phyloP scores from a whole-genome alignment of 2,113 vertebrate genomes.

The Urocynchramus pylzowi region DNA sequence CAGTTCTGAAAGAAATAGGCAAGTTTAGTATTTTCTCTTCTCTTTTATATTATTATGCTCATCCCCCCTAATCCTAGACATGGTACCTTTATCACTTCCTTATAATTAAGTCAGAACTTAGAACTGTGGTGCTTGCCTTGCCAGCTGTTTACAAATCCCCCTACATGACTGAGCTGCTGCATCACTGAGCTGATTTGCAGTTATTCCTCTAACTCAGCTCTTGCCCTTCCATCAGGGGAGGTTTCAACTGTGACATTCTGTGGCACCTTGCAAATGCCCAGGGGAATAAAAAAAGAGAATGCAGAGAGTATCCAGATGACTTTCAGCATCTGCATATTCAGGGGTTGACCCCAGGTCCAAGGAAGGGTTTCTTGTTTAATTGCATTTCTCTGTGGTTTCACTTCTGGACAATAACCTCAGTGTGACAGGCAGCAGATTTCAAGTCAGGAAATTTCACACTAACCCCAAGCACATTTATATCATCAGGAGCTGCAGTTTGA shows the following conservation, averaged over 20 bases:
- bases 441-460: not conserved
- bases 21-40: not conserved
- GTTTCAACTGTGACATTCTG: not conserved
- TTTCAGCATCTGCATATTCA: not conserved
- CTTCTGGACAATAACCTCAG: not conserved
- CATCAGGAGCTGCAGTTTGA: not conserved
- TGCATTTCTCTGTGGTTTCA: not conserved
- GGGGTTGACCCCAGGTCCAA: not conserved
- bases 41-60: not conserved
- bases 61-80: not conserved
- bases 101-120: not conserved
- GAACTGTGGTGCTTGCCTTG: not conserved
- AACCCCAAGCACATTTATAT: not conserved
- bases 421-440: not conserved
- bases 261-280: not conserved
- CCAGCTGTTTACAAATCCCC: not conserved
- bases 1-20: not conserved
- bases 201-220: not conserved
- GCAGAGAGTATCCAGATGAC: not conserved
- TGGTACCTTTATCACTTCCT: not conserved
- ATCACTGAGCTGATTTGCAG: not conserved
- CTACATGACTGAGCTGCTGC: not conserved
- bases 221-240: not conserved
- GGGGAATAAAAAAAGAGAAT: not conserved
- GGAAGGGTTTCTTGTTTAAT: not conserved